Percentiles rank a stretch among this genome's conserved stretches.
Conservation (phyloP, 2,113 vertebrate genomes). For the Ptilorrhoa leucosticta region DNA sequence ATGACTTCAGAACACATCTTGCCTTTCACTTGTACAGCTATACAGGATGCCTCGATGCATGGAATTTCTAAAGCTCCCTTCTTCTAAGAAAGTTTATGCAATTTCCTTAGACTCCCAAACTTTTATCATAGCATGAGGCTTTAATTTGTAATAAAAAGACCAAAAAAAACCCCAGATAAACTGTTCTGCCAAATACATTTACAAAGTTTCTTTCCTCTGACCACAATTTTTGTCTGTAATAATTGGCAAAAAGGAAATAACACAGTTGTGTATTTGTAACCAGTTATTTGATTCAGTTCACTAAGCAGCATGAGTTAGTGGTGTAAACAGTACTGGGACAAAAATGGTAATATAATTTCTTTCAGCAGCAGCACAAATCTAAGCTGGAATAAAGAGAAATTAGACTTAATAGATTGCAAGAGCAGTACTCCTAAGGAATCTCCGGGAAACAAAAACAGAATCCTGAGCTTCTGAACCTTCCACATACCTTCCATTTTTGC, state of each 20-base stretch:
- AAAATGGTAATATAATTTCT: not conserved
- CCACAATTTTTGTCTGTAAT: not conserved
- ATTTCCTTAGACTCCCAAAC: not conserved
- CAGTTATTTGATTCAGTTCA: not conserved
- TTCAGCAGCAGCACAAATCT: not conserved
- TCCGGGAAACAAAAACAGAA: not conserved
- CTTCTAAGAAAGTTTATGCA: not conserved
- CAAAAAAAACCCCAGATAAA: rapidly evolving
- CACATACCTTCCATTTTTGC: not conserved
- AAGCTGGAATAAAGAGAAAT: not conserved
- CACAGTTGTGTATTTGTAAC: not conserved
- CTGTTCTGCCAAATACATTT: not conserved
- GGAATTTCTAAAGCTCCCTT: not conserved
- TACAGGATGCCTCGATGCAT: not conserved
- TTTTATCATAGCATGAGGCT: not conserved
- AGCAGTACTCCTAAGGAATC: not conserved
- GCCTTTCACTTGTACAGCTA: not conserved
- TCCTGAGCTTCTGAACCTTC: not conserved
- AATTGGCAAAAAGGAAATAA: not conserved
- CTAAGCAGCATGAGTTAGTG: not conserved
- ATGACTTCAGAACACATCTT: not conserved
- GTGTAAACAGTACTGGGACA: not conserved
- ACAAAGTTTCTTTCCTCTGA: not conserved
- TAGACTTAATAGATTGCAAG: not conserved
- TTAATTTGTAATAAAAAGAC: not conserved